Base-by-base conservation (phyloP, 1,140 invertebrate species). In the Neodiprion pinetum region DNA sequence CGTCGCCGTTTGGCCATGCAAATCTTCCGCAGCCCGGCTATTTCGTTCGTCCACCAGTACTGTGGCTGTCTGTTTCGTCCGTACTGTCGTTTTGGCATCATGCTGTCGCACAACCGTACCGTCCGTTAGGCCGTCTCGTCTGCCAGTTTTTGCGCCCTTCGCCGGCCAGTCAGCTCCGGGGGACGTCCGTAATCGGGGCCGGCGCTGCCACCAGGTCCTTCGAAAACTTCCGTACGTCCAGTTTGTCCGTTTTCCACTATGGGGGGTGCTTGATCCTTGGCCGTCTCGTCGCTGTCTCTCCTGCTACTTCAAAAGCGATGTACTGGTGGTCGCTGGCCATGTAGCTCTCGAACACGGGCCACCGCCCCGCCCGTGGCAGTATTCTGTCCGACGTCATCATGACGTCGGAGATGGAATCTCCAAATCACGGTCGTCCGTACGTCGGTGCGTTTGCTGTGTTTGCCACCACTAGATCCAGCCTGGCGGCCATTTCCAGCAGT, bases 41-140 rank as follows among this genome's bases (percentile, higher is more conserved):
- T 76, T 7, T 72, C 61, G n/a, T 70, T 14, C 48, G 71, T 78
- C 77, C 80, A 81, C 78, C 80, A 81, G 66, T 80, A 75, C 23
- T 72, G 50, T 21, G 17, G 17, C 17, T 21, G 17, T 21, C 17
- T 21, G 17, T 21, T 21, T 21, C 17, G 17, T 21, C 17, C 17
- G 17, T 21, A 21, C 17, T 21, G 17, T 21, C 17, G 17, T 21
- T 21, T 21, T 21, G 17, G 17, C 17, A 21, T 21, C 17, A 21
- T 21, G 17, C 17, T 21, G 17, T 21, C 17, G 17, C 17, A 21
- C 17, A 21, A 21, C 17, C 17, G 17, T 21, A n/a, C 72, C 14
- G 17, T n/a, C 17, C 68, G 65, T 49, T 74, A 49, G 0, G 65
- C 72, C 3, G 72, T 72, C 9, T 61, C 1, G 0, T 28, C 23